Conservation (phyloP, 2,888 invertebrate species). For the Mesochorus sp. region DNA sequence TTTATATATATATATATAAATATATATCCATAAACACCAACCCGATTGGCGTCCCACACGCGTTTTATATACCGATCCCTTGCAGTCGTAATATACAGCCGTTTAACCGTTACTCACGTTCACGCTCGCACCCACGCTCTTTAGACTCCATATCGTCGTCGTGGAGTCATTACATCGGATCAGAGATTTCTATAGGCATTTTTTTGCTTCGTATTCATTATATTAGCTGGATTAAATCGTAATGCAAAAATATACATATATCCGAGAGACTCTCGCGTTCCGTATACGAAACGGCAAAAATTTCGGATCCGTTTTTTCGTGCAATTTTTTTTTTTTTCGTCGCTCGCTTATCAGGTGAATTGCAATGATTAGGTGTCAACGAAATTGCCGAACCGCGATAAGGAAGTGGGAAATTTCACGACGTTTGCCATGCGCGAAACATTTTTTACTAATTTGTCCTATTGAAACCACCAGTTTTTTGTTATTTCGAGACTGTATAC, state of each 20-base stretch:
- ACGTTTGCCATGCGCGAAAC: neutral
- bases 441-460: neutral
- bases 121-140: slow-evolving; percentile 46
- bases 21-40: slow-evolving; percentile 26
- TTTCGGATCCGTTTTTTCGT: neutral
- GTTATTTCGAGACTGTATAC: too few species aligned
- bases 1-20: neutral
- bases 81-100: slow-evolving; percentile 29
- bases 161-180: slow-evolving; percentile 36
- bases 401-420: slow-evolving; percentile 28
- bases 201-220: slow-evolving; percentile 38
- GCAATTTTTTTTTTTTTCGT: neutral
- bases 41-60: slow-evolving; percentile 50
- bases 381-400: slow-evolving; percentile 46
- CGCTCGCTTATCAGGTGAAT: slow-evolving; percentile 12
- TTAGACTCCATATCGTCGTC: slow-evolving; percentile 25
- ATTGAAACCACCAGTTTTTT: neutral
- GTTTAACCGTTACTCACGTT: slow-evolving; percentile 57
- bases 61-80: slow-evolving; percentile 24
- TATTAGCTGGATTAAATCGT: slow-evolving; percentile 12
- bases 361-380: slow-evolving; percentile 32
- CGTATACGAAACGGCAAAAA: neutral
- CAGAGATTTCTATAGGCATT: slow-evolving; percentile 29
- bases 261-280: neutral
- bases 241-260: neutral